A percentile compares a stretch with the other conserved stretches of the same genome.
phyloP scores from a whole-genome alignment of 92 coral and sea anemone species.

The Micromussa lordhowensis region DNA sequence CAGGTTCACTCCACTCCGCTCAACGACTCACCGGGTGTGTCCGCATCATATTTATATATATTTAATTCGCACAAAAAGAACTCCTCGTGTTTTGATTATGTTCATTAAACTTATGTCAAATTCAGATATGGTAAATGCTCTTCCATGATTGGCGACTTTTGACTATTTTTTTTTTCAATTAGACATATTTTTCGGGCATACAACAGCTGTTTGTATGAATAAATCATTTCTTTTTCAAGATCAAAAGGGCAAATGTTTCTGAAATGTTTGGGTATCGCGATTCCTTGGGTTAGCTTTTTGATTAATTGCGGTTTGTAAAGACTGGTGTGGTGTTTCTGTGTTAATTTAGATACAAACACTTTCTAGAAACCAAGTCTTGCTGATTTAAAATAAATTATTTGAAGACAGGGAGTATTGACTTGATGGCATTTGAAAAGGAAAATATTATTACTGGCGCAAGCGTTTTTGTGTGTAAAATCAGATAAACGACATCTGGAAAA shows the following conservation, averaged over 20 bases:
- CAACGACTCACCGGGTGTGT: background rate
- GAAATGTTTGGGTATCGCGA: background rate
- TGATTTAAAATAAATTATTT: background rate
- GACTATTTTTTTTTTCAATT: background rate
- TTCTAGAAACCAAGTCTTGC: background rate
- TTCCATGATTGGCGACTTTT: constrained; percentile 5
- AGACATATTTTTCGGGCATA: background rate
- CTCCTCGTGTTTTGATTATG: constrained; percentile 11
- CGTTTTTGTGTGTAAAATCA: no score
- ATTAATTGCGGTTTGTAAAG: background rate
- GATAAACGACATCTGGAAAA: background rate
- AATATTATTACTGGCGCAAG: background rate
- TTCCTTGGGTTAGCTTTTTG: background rate
- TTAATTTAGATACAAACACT: background rate
- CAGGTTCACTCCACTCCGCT: background rate
- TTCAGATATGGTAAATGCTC: background rate
- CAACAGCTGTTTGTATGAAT: constrained; percentile 15
- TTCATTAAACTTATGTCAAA: background rate
- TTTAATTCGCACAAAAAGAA: constrained; percentile 14
- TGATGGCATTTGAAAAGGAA: background rate
- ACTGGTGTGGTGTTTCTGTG: background rate
- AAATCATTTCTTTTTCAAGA: constrained; percentile 13
- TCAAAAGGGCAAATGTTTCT: constrained; percentile 14
- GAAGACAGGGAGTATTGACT: background rate
- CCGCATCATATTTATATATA: background rate